These are phyloP conservation scores for Cataglyphis albicans DNA, from an alignment of 2,888 invertebrate genomes.

Conservation along the genomic window DNA sequence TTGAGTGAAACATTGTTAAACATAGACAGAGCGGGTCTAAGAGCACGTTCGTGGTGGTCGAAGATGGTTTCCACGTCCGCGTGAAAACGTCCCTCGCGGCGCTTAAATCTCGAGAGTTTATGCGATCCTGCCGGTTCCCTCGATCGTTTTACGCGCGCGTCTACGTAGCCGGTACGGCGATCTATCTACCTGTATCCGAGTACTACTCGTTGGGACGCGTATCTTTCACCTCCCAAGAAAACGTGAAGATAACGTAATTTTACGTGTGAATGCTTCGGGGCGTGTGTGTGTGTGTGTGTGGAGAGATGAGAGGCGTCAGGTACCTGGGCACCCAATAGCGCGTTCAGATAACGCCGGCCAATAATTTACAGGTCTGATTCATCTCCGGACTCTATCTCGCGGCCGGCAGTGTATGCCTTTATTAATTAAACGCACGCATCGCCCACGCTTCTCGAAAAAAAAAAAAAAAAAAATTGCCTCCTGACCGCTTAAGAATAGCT, in stretches of 20 bases:
- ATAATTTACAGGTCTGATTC: constrained; percentile 84
- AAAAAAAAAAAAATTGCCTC: constrained; percentile 16
- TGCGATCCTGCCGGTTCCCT: constrained; percentile 75
- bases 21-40: constrained; percentile 55
- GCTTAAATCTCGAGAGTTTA: constrained; percentile 75
- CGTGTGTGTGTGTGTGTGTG: constrained; percentile 72
- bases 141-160: constrained; percentile 75
- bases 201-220: constrained; percentile 70
- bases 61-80: constrained; percentile 74
- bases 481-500: neutral
- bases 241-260: constrained; percentile 83
- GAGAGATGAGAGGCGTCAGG: constrained; percentile 75
- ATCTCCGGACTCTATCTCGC: constrained; percentile 64
- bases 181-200: constrained; percentile 76
- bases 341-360: constrained; percentile 80
- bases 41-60: constrained; percentile 71
- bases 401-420: constrained; percentile 67
- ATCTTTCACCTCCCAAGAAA: constrained; percentile 77
- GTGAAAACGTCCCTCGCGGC: constrained; percentile 66
- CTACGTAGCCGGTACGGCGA: constrained; percentile 73
- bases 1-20: constrained; percentile 62
- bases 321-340: constrained; percentile 81
- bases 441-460: constrained; percentile 46
- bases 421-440: constrained; percentile 71
- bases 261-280: constrained; percentile 81